Evolutionary conservation across 2,797 vertebrate genomes (phyloP), one percentile per base, ranked within the genome.

Genomic region (Ctenosaura bakeri): DNA sequence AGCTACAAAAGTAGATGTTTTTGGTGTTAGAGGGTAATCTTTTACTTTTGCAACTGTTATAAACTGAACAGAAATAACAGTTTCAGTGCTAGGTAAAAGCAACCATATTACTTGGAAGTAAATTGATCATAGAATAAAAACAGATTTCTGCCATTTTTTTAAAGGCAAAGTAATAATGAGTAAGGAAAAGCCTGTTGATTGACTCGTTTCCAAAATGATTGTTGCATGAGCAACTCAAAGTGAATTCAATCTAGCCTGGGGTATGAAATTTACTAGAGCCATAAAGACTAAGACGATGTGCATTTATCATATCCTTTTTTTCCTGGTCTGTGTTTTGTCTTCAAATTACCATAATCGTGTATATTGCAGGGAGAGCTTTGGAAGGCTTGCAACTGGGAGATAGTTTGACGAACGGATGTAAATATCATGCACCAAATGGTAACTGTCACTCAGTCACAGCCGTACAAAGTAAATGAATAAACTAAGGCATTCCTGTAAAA

Each of bases 261-360:
- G 97, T 97, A 93, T 81, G 78, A 94, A 95, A 97, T 97, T 97
- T 97, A 97, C 95, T 97, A 92, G 93, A 96, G 93, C 90, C 94
- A 96, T 97, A 96, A 97, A 97, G 91, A 92, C 90, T 93, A 91
- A 95, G 95, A 97, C 94, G 88, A 96, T 95, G 92, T 20, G 84
- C 94, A 95, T 97, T 97, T 96, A 95, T 97, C 96, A 96, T 92
- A 89, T 95, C 95, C 91, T 94, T 96, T 95, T 96, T 92, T 52
- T 64, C n/a, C 91, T 95, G 93, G 87, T 90, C 89, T 93, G 86
- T 90, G 93, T 95, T 97, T 97, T 50, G 0, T 96, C 97, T 97
- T 95, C 91, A 97, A 97, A 97, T 97, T 96, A 97, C 92, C 90
- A 95, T 97, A 96, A 97, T 97, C 94, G 95, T 86, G 42, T 92